Evolutionary conservation across 35 echinoderm and acorn worm species (phyloP).

Genomic region (Acanthaster planci): DNA sequence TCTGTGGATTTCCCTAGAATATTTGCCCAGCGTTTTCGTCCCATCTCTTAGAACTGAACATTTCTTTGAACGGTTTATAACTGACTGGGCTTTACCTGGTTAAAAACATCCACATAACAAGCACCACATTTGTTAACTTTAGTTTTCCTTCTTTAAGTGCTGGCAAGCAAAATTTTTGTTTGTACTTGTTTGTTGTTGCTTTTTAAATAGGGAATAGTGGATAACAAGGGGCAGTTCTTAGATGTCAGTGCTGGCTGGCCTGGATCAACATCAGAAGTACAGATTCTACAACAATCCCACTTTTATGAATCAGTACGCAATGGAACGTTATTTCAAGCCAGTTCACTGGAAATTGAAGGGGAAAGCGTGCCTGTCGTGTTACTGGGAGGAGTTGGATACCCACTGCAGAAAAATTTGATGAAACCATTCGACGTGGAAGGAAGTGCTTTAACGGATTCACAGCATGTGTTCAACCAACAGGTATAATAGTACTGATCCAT

Average conservation of each 20-base stretch:
- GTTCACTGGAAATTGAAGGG: constrained; percentile 4
- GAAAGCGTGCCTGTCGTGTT: neutral
- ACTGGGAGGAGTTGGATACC: neutral
- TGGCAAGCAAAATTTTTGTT: too few relatives aligned
- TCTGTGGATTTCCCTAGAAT: too few relatives aligned
- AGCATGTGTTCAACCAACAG: neutral
- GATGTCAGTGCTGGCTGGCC: neutral
- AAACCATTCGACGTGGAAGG: neutral
- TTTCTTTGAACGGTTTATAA: too few relatives aligned
- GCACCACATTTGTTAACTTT: too few relatives aligned
- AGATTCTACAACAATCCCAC: neutral
- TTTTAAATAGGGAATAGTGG: constrained; percentile 16
- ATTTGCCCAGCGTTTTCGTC: too few relatives aligned
- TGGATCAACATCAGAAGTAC: constrained; percentile 2
- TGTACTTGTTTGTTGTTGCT: too few relatives aligned
- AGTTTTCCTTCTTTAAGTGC: too few relatives aligned
- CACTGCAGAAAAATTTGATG: neutral
- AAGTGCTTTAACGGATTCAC: neutral
- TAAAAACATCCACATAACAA: too few relatives aligned
- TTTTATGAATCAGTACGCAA: neutral
- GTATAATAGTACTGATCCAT: too few relatives aligned
- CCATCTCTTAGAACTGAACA: too few relatives aligned
- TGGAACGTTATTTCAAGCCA: neutral
- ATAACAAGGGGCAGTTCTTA: constrained; percentile 9
- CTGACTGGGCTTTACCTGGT: too few relatives aligned